phyloP scores from a whole-genome alignment of 2,113 vertebrate genomes.

The Eolophus roseicapilla region DNA sequence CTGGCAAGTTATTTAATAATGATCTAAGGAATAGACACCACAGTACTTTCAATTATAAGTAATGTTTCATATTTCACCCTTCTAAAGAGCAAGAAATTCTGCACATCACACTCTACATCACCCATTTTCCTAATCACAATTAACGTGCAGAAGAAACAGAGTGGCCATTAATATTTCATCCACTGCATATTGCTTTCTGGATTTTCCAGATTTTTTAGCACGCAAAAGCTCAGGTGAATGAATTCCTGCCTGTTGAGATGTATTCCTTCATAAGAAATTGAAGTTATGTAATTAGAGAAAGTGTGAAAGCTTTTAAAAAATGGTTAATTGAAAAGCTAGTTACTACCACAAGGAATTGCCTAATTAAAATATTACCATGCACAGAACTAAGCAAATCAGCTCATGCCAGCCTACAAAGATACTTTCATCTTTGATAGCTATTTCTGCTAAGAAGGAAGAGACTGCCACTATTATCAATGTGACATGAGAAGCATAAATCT shows the following conservation, averaged over 20 bases:
- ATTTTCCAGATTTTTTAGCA: background rate
- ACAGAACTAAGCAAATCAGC: background rate
- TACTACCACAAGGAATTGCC: slow-evolving; percentile 12
- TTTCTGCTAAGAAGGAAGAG: slow-evolving; percentile 13
- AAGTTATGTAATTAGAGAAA: slow-evolving; percentile 17
- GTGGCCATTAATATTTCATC: background rate
- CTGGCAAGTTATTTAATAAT: background rate
- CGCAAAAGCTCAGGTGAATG: background rate
- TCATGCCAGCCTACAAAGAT: background rate
- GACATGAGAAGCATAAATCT: background rate
- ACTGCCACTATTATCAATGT: background rate
- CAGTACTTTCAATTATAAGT: background rate
- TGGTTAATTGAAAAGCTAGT: slow-evolving; percentile 21
- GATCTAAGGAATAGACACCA: background rate
- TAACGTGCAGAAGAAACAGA: background rate
- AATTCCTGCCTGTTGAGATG: background rate
- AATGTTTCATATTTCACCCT: background rate
- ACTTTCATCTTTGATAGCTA: slow-evolving; percentile 16
- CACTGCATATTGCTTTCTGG: background rate
- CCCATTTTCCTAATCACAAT: background rate
- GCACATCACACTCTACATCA: background rate
- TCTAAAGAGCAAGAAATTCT: background rate
- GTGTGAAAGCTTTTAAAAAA: background rate
- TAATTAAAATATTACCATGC: slow-evolving; percentile 56
- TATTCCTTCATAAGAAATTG: background rate